Evolutionary conservation across 2,113 vertebrate genomes (phyloP).

Genomic region (Bombycilla garrulus): DNA sequence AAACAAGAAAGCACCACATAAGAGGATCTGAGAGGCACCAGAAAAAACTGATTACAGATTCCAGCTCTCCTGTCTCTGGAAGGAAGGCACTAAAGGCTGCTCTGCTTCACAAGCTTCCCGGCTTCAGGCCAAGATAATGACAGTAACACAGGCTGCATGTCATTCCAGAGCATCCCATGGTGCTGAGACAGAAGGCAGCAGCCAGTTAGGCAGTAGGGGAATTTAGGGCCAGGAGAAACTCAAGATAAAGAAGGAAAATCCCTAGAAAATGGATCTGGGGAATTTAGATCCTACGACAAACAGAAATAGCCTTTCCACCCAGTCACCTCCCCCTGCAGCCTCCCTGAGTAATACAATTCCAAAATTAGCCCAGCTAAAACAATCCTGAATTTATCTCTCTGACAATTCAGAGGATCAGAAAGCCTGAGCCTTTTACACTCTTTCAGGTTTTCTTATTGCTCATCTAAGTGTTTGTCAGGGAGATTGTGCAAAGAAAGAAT

Average conservation of each 20-base stretch:
- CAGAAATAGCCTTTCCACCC: not conserved
- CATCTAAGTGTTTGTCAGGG: not conserved
- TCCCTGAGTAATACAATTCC: not conserved
- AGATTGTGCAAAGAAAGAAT: conserved; percentile 22
- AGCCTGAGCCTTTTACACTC: not conserved
- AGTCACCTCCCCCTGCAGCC: not conserved
- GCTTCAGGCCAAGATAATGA: conserved; percentile 4
- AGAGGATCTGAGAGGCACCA: not conserved
- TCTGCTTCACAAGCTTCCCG: not conserved
- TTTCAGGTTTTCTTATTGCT: not conserved
- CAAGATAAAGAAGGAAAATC: conserved; percentile 10
- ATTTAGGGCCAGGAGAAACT: conserved; percentile 5
- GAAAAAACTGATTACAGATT: not conserved
- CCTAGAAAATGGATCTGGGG: not conserved
- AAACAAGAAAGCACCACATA: not conserved
- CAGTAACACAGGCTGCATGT: not conserved
- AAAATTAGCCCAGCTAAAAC: not conserved
- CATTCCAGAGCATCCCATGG: not conserved
- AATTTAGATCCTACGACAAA: not conserved
- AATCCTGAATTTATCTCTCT: not conserved
- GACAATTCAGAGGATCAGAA: not conserved
- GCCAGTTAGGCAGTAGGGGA: not conserved
- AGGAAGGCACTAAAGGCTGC: not conserved
- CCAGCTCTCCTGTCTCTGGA: not conserved
- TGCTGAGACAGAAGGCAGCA: conserved; percentile 28